phyloP scores from a whole-genome alignment of 2,113 vertebrate genomes.

The Orycteropus afer region DNA sequence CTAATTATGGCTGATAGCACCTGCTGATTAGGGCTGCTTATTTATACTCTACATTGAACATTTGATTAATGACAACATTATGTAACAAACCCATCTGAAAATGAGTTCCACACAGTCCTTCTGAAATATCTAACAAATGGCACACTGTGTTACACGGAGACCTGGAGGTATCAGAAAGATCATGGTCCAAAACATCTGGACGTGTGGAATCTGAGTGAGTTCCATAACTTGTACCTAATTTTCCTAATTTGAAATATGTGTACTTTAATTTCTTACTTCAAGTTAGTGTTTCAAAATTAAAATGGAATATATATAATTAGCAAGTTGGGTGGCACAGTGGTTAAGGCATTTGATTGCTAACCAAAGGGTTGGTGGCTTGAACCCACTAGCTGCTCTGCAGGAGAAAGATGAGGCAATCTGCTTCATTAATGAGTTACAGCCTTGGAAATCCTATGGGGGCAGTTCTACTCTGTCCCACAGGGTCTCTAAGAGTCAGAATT shows the following conservation, averaged over 20 bases:
- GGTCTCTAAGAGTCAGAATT: no score
- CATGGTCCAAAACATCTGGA: neutral
- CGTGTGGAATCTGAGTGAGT: neutral
- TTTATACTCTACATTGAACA: neutral
- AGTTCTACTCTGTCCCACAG: no score
- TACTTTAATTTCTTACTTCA: neutral
- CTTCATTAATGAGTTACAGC: no score
- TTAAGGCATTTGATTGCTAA: neutral
- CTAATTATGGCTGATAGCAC: neutral
- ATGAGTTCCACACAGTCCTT: neutral
- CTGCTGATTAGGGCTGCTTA: neutral
- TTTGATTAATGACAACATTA: constrained; percentile 6
- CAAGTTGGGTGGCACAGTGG: neutral
- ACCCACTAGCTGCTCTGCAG: neutral
- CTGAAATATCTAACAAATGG: neutral
- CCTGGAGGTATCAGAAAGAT: neutral
- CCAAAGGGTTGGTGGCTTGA: neutral
- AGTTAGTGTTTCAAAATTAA: neutral
- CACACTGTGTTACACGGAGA: neutral
- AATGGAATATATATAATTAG: neutral
- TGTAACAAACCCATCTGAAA: neutral
- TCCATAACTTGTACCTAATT: neutral
- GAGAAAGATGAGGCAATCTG: no score
- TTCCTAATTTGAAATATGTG: neutral
- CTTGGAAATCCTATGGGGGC: no score